Evolutionary conservation across 2,113 vertebrate species (phyloP), one percentile per base, ranked within the genome.

Genomic region (Bos javanicus): DNA sequence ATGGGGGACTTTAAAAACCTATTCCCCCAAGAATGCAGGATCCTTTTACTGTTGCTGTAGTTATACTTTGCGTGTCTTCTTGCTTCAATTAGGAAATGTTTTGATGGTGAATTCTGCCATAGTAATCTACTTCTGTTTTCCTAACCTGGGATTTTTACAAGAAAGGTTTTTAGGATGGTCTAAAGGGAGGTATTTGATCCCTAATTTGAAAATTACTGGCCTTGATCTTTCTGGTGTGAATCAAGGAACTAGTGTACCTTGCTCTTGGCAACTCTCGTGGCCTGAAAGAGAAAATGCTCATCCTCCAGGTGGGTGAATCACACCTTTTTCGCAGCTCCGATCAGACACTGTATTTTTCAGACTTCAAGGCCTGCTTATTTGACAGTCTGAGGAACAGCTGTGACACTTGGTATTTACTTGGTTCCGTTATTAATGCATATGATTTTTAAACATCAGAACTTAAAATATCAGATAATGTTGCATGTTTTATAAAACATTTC

Each of bases 401-500:
- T 33, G 74, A 25, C 46, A 46, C 30, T 82, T 54, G 21, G 50
- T 85, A 11, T 52, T 97, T 60, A 93, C 71, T 91, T 87, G 15
- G 74, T 82, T 60, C 83, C 23, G 46, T 36, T 85, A 91, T 86
- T 95, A 94, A 92, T 57, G 33, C 76, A 10, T 94, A 80, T 96
- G 90, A 78, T 93, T 97, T 97, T 94, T 95, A 95, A 96, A 93
- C 62, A 97, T 83, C 88, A 50, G 67, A 95, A 97, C 67, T 92
- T 90, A 96, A 95, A 95, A 57, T 91, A 84, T 64, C 86, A 94
- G 87, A 67, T 97, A 84, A 83, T 60, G 43, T 3, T 92, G 96
- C 71, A 90, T 94, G 97, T 96, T 97, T 96, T 87, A n/a, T 78
- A 88, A 89, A 71, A 7, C 39, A 88, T 25, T 90, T 97, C 71